Percentiles rank a stretch among this genome's conserved stretches.
Evolutionary conservation across 2,888 invertebrate species (phyloP).

Genomic region (Mactromeris polynyma): DNA sequence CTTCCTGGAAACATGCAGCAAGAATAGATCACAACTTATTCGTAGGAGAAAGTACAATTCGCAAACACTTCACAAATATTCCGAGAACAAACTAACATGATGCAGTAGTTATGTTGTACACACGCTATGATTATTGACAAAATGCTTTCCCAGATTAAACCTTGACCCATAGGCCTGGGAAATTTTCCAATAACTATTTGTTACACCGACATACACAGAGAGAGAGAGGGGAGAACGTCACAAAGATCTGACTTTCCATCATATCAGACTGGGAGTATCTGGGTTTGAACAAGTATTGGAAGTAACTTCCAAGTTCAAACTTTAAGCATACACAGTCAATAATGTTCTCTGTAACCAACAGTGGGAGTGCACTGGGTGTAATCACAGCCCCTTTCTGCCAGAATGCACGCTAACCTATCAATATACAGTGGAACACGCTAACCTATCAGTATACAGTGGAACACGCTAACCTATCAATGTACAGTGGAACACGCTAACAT

Average conservation of each 20-base stretch:
- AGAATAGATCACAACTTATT: not conserved
- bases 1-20: not conserved
- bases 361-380: too few relatives aligned
- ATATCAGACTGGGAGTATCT: not conserved
- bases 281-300: not conserved
- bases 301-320: not conserved
- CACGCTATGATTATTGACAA: constrained; percentile 38
- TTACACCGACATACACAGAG: not conserved
- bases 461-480: too few relatives aligned
- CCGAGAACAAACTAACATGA: not conserved
- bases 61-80: not conserved
- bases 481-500: too few relatives aligned
- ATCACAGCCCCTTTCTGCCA: too few relatives aligned
- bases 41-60: not conserved
- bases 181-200: constrained; percentile 46
- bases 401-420: too few relatives aligned
- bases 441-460: too few relatives aligned
- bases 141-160: constrained; percentile 32
- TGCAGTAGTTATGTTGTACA: not conserved
- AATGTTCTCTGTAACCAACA: too few relatives aligned
- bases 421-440: too few relatives aligned
- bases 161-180: constrained; percentile 36
- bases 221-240: not conserved
- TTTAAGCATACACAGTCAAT: too few relatives aligned
- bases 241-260: not conserved